Percentiles rank a stretch among this genome's conserved stretches.
These are phyloP conservation scores for Hucho hucho DNA, from an alignment of 2,113 vertebrate genomes.

Conservation along the genomic window DNA sequence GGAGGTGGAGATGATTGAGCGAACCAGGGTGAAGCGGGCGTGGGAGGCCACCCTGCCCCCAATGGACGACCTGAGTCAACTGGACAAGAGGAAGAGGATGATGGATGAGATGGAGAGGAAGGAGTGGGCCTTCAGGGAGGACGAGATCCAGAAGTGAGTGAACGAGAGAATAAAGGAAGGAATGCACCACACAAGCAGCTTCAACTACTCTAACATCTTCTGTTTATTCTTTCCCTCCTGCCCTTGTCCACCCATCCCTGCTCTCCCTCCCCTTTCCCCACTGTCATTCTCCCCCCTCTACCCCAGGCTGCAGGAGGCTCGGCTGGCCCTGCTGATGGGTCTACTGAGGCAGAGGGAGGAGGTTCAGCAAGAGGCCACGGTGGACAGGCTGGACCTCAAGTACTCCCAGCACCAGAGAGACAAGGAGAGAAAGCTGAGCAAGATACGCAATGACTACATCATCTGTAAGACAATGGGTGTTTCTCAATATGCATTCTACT, in stretches of 20 bases:
- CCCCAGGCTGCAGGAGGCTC: constrained; percentile 83
- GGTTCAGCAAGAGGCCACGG: constrained; percentile 65
- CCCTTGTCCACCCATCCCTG: background rate
- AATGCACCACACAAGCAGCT: background rate
- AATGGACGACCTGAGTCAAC: constrained; percentile 68
- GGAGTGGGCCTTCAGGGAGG: constrained; percentile 91
- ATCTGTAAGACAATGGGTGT: constrained; percentile 51
- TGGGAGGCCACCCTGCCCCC: constrained; percentile 88
- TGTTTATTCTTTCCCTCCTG: background rate
- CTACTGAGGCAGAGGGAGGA: constrained; percentile 71
- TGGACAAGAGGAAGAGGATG: constrained; percentile 82
- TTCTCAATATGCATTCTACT: too few species aligned
- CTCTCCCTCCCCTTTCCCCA: background rate
- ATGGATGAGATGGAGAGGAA: constrained; percentile 89
- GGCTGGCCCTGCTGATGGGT: constrained; percentile 75
- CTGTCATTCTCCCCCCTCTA: background rate
- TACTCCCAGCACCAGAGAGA: constrained; percentile 71
- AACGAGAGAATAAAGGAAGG: background rate
- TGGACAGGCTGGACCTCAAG: constrained; percentile 62
- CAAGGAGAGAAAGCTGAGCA: constrained; percentile 72
- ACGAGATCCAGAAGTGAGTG: constrained; percentile 87
- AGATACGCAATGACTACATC: constrained; percentile 68
- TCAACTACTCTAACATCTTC: background rate
- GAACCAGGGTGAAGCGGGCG: constrained; percentile 78
- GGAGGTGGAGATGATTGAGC: constrained; percentile 90